Base-by-base conservation (phyloP, 2,113 vertebrate genomes). In the Pseudois nayaur region DNA sequence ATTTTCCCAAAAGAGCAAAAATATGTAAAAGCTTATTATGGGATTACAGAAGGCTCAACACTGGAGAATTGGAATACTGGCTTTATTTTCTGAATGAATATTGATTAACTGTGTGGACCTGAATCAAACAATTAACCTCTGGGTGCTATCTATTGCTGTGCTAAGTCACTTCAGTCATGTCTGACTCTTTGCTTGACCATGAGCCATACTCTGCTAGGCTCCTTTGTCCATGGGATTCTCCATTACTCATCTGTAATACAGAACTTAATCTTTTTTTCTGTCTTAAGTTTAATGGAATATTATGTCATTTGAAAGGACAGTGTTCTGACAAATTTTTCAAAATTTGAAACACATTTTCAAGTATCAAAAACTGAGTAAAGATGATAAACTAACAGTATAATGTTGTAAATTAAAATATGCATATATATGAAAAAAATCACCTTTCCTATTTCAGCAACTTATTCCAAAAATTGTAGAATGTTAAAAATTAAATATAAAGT, bases 61-160 rank as follows among this genome's bases (percentile, higher is more conserved):
- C 0, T 64, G 11, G 9, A 2, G 33, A 94, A 83, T 3, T 84
- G 7, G 29, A 79, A 93, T 79, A 93, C 76, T 40, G 9, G 19
- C 21, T 89, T 91, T 89, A 74, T 84, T 95, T 95, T 94, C n/a
- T 96, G 25, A 95, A 55, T 89, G 48, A 83, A 87, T 55, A 79
- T 36, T 94, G 84, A 89, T 40, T 74, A 52, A 59, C 19, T 85
- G 31, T 57, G 43, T 92, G 74, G 82, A n/a, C 83, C 87, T 84
- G 33, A 95, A 57, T 91, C 45, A 94, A 94, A 87, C 5, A 50
- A 55, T 93, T 64, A 89, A 90, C 3, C 17, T 92, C 15, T 86
- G 48, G 55, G 48, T 84, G 31, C 2, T n/a, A 48, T 81, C n/a
- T 40, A 40, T 40, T 40, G n/a, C n/a, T 43, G 12, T 8, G 6